These are phyloP conservation scores for Melanogrammus aeglefinus DNA, from an alignment of 2,797 vertebrate species.

Conservation along the genomic window DNA sequence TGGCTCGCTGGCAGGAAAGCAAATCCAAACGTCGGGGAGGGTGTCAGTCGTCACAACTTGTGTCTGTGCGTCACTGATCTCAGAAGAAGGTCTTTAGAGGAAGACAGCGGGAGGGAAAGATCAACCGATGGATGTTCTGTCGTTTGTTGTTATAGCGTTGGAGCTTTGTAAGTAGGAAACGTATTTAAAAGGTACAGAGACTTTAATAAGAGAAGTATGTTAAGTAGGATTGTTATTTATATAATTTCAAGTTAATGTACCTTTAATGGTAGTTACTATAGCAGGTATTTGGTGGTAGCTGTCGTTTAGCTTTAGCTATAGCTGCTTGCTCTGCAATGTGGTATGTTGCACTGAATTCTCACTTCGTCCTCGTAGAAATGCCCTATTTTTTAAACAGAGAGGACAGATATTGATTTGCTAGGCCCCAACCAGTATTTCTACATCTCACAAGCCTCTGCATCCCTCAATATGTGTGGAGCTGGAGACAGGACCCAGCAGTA, in stretches of 20 bases:
- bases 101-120: not conserved
- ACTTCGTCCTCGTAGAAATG: constrained; percentile 41
- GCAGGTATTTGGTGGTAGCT: constrained; percentile 59
- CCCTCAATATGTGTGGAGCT: constrained; percentile 23
- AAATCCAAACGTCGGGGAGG: constrained; percentile 19
- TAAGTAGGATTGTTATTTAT: constrained; percentile 58
- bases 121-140: constrained; percentile 27
- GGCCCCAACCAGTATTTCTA: constrained; percentile 17
- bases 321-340: constrained; percentile 66
- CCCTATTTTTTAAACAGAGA: constrained; percentile 32
- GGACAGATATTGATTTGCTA: constrained; percentile 7
- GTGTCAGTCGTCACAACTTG: constrained; percentile 69
- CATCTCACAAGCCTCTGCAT: constrained; percentile 12
- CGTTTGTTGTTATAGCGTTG: constrained; percentile 22
- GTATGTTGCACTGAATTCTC: constrained; percentile 62
- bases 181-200: constrained; percentile 37
- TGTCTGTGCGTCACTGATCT: constrained; percentile 73
- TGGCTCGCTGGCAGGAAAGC: constrained; percentile 15
- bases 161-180: constrained; percentile 44
- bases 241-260: constrained; percentile 56
- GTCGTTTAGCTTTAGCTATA: constrained; percentile 61
- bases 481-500: constrained; percentile 26
- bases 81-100: not conserved
- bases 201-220: constrained; percentile 43
- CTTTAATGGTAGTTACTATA: constrained; percentile 58